A percentile compares a stretch with the other conserved stretches of the same genome.
phyloP scores from a whole-genome alignment of 2,888 invertebrate species.

The Tethea ocularis region DNA sequence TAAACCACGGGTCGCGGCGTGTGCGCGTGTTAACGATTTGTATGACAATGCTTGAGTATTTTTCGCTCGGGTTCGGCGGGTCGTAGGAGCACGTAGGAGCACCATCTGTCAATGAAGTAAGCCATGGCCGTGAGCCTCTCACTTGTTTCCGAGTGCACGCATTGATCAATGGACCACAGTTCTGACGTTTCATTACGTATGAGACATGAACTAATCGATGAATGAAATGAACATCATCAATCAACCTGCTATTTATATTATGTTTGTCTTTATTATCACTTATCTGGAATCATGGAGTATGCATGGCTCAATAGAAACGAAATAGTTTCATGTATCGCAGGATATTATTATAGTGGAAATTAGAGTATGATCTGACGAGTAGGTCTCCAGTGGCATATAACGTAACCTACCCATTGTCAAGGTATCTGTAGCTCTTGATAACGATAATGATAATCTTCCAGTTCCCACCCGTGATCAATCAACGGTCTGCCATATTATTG shows the following conservation, averaged over 20 bases:
- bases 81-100: slow-evolving; percentile 51
- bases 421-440: too few relatives aligned
- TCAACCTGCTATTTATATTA: background rate
- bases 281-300: background rate
- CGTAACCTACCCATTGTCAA: too few relatives aligned
- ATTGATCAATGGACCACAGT: slow-evolving; percentile 3
- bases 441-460: too few relatives aligned
- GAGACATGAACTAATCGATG: background rate
- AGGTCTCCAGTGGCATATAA: too few relatives aligned
- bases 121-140: slow-evolving; percentile 58
- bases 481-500: too few relatives aligned
- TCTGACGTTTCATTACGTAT: background rate
- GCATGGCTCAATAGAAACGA: too few relatives aligned
- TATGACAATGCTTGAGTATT: slow-evolving; percentile 67
- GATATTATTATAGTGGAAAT: too few relatives aligned
- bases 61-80: slow-evolving; percentile 59
- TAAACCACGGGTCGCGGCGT: slow-evolving; percentile 27
- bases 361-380: too few relatives aligned
- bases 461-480: too few relatives aligned
- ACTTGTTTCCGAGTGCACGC: slow-evolving; percentile 6
- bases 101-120: slow-evolving; percentile 70
- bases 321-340: background rate
- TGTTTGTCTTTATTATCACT: slow-evolving; percentile 1
- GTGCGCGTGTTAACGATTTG: slow-evolving; percentile 51
- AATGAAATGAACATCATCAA: slow-evolving; percentile 4